Evolutionary conservation across 2,888 invertebrate genomes (phyloP), one percentile per base, ranked within the genome.

Genomic region (Lomographa bimaculata): DNA sequence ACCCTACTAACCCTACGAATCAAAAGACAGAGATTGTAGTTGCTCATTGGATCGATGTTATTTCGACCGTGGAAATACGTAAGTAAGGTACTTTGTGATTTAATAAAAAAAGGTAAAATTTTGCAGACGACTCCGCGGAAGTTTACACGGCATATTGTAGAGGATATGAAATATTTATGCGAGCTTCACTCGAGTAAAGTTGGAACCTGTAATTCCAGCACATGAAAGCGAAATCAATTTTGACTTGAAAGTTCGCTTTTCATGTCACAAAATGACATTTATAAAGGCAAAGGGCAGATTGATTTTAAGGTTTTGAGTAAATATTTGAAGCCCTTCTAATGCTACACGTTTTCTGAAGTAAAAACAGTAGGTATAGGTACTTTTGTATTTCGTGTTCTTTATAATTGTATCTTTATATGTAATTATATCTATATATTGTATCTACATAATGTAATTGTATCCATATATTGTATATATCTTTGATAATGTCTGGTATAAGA

Each of bases 101-200:
- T 40, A 47, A 51, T 47, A 50, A 48, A 45, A 42, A 45, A 37
- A 40, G 45, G 45, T 36, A 39, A 28, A 43, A 50, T 50, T 50
- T 46, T 36, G 41, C 38, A 38, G 14, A 36, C 32, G 26, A 40
- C 26, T 47, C 44, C 14, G 40, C 27, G 38, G 40, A 43, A 48
- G 51, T 48, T 51, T 40, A 38, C 25, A 32, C 39, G 37, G 37
- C 30, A 35, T 29, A 44, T 37, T 37, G 36, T 36, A 37, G 18
- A 17, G 28, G 26, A 26, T 36, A 34, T 40, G 26, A 36, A 43
- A 44, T 40, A 40, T 43, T 33, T 35, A 36, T 46, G 11, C 12
- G 10, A 19, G 32, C 16, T 19, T 2, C 5, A 26, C 14, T 14
- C 16, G 11, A 16, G 16, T 18, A 43, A 47, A 38, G 34, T 29